Evolutionary conservation across 2,797 vertebrate species (phyloP).

Genomic region (Dendrocincla tyrannina): DNA sequence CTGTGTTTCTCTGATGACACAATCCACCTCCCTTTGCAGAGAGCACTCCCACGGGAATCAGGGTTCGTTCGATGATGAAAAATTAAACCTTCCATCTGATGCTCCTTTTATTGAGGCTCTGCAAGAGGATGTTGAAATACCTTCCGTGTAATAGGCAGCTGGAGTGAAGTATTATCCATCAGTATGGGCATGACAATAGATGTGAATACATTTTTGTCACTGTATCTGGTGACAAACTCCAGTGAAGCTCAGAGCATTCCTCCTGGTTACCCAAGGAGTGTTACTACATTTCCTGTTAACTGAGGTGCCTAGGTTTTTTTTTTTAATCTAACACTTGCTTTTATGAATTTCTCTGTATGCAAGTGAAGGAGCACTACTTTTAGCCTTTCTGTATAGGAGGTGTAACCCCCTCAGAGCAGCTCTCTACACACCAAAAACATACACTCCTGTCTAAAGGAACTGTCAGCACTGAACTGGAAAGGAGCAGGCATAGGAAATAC

Average conservation of each 20-base stretch:
- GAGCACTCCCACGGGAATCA: not conserved
- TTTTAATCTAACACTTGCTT: not conserved
- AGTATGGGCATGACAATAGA: not conserved
- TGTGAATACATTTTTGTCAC: slow-evolving; percentile 30
- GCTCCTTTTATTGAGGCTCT: slow-evolving; percentile 33
- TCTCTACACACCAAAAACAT: not conserved
- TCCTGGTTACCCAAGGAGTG: not conserved
- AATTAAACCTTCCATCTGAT: slow-evolving; percentile 48
- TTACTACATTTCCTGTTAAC: not conserved
- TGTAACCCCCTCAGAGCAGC: not conserved
- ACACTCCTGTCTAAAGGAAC: not conserved
- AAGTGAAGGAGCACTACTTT: not conserved
- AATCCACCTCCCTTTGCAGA: slow-evolving; percentile 35
- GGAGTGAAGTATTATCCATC: slow-evolving; percentile 7
- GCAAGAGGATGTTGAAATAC: not conserved
- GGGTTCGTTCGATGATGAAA: slow-evolving; percentile 9
- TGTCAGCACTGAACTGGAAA: not conserved
- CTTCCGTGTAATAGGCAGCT: not conserved
- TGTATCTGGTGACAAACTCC: not conserved
- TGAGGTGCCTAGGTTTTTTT: not conserved
- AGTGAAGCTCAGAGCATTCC: not conserved
- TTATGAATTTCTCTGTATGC: not conserved
- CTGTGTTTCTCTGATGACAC: not conserved
- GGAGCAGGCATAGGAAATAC: not conserved
- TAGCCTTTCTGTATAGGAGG: not conserved